A percentile compares a stretch with the other conserved stretches of the same genome.
These are phyloP conservation scores for Daphoenositta chrysoptera DNA, from an alignment of 2,113 vertebrate genomes.

Conservation along the genomic window DNA sequence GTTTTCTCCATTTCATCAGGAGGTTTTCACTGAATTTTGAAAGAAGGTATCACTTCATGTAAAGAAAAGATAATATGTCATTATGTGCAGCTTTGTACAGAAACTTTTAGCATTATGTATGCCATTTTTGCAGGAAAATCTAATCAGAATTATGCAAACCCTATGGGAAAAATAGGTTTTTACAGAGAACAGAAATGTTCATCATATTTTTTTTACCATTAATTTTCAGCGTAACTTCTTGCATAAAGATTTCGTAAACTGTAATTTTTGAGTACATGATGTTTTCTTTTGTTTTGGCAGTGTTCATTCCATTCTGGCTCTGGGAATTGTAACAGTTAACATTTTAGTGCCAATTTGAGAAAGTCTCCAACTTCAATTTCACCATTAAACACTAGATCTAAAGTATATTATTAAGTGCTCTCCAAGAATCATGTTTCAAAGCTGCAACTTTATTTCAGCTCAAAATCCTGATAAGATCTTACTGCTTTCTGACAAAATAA, in stretches of 20 bases:
- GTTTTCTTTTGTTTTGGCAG: slow-evolving; percentile 32
- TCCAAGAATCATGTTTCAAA: slow-evolving; percentile 31
- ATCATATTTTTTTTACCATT: background rate
- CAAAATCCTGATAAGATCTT: background rate
- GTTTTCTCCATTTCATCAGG: background rate
- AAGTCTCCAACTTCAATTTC: background rate
- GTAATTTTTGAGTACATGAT: slow-evolving; percentile 42
- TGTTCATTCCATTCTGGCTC: background rate
- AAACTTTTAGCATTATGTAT: background rate
- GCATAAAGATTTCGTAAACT: slow-evolving; percentile 17
- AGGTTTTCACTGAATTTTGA: background rate
- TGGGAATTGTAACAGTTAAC: slow-evolving; percentile 11
- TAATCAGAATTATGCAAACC: background rate
- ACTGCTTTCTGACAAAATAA: background rate
- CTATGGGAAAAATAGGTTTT: background rate
- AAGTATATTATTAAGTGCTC: slow-evolving; percentile 13
- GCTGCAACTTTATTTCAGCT: background rate
- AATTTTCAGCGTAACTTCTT: slow-evolving; percentile 31
- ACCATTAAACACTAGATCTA: background rate
- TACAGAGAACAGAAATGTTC: background rate
- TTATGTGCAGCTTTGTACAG: background rate
- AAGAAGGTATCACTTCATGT: background rate
- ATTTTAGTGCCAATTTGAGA: background rate
- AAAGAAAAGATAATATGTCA: background rate
- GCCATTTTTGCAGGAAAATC: background rate